Conservation (phyloP, 2,797 vertebrate species). For the Prunella strophiata region DNA sequence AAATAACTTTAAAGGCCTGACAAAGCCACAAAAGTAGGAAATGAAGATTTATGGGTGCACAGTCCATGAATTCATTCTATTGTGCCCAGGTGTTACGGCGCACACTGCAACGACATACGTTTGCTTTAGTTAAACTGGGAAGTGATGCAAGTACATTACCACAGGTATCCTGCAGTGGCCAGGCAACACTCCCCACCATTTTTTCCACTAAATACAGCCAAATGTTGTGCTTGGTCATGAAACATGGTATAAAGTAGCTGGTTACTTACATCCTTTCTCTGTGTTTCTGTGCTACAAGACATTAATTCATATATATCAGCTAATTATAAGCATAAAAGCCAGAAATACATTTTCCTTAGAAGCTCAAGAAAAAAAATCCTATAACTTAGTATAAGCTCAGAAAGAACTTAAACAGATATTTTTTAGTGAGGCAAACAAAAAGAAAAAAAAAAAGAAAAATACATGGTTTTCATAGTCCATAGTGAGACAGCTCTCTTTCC, state of each 20-base stretch:
- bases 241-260: neutral
- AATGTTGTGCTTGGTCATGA: neutral
- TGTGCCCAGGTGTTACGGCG: slow-evolving; percentile 14
- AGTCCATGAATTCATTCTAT: slow-evolving; percentile 36
- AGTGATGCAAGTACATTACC: slow-evolving; percentile 1
- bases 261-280: neutral
- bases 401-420: neutral
- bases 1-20: slow-evolving; percentile 59
- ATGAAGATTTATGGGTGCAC: slow-evolving; percentile 38
- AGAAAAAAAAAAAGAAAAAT: neutral
- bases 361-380: neutral
- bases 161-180: neutral
- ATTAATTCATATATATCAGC: neutral
- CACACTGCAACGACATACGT: neutral
- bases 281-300: neutral
- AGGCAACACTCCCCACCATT: neutral
- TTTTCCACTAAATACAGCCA: neutral
- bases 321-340: neutral
- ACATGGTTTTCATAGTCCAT: neutral
- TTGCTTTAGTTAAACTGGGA: slow-evolving; percentile 27
- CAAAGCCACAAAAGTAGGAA: slow-evolving; percentile 48
- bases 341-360: neutral
- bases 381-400: neutral
- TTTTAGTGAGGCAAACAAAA: neutral
- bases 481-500: neutral